Evolutionary conservation across 2,888 invertebrate genomes (phyloP), one percentile per base, ranked within the genome.

Genomic region (Drosophila kambysellisi): DNA sequence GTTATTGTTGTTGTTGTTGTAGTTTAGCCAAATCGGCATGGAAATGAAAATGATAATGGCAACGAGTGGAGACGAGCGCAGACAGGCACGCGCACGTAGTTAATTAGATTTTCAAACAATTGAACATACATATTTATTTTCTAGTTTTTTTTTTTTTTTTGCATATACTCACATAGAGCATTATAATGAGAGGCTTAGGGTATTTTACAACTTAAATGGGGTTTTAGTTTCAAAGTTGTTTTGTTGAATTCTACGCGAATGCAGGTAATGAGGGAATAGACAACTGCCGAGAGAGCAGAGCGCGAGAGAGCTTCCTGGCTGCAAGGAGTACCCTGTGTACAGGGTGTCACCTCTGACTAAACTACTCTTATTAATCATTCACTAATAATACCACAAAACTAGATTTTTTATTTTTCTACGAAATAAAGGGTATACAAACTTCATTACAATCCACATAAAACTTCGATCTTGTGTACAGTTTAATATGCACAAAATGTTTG

Each of bases 61-160:
- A 87, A 51, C 58, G 50, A 54, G 12, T 29, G 37, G 54, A 57
- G 67, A 63, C 50, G 60, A 51, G 57, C 60, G 67, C 66, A 51
- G 66, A 51, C 59, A 32, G 67, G 70, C 70, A 67, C 62, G 81
- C 70, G 70, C 66, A 70, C 70, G 63, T 83, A 71, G 68, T 80
- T 83, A 80, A 80, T 80, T 70, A 70, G 51, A 48, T 77, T 74
- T 65, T 59, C 59, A 80, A 78, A 81, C 83, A 86, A 86, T 83
- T 86, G 77, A 70, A 58, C 64, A 70, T 74, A 62, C 66, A 70
- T 74, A 64, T 70, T 76, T 70, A 56, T 50, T 54, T 62, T 63
- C 53, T 68, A 46, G 51, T 29, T 59, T 30, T 8, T 35, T 17
- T 62, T 51, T 60, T 62, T 51, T 60, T 57, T 37, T 41, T 1